Conservation (phyloP, 2,113 vertebrate species). For the Apodemus speciosus region DNA sequence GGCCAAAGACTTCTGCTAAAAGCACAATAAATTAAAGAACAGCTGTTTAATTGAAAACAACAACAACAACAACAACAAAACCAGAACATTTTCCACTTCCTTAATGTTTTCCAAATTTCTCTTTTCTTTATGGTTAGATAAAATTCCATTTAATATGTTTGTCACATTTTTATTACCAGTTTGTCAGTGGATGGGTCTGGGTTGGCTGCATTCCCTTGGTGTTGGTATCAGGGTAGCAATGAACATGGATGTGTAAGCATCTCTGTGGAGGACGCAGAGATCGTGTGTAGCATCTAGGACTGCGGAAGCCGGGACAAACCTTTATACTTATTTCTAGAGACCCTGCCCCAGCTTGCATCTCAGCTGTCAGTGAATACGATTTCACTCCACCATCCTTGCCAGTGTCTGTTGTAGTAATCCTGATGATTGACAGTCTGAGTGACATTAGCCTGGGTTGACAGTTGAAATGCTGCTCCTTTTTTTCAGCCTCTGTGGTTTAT, state of each 20-base stretch:
- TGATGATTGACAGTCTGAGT: neutral
- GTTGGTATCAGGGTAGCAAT: neutral
- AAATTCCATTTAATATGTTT: neutral
- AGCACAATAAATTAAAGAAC: conserved; percentile 32
- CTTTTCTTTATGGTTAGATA: neutral
- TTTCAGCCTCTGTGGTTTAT: neutral
- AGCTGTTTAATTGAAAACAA: neutral
- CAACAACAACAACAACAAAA: no score
- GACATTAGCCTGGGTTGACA: neutral
- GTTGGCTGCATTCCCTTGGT: neutral
- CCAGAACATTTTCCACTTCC: no score
- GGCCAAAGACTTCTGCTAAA: neutral
- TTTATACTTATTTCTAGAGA: neutral
- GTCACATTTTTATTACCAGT: neutral
- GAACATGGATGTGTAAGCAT: neutral
- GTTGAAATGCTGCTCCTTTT: neutral
- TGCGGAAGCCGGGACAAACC: neutral
- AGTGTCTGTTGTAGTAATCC: neutral
- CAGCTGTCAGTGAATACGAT: neutral
- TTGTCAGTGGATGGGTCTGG: neutral
- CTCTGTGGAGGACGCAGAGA: neutral
- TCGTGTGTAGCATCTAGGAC: neutral
- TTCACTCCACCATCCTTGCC: neutral
- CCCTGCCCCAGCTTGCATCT: no score
- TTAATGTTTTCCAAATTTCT: neutral